Evolutionary conservation across 2,797 vertebrate species (phyloP).

Genomic region (Pseudomugil gertrudae): DNA sequence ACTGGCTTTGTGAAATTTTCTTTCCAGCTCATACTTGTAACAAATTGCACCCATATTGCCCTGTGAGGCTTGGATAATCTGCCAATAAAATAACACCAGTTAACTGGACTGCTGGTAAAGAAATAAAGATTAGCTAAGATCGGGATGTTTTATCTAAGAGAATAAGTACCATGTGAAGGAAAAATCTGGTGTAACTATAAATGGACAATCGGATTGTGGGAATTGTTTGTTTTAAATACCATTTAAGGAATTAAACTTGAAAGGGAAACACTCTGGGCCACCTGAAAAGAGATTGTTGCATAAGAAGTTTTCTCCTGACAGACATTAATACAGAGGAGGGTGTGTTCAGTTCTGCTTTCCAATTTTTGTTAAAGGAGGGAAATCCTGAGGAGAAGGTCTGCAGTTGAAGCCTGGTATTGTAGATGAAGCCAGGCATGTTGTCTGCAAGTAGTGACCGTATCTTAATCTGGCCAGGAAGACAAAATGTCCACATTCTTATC

Average conservation of each 20-base stretch:
- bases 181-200: conserved; percentile 23
- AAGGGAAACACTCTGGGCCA: conserved; percentile 17
- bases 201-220: conserved; percentile 6
- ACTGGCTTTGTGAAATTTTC: conserved; percentile 15
- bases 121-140: not conserved
- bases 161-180: conserved; percentile 11
- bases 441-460: conserved; percentile 17
- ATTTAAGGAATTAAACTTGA: conserved; percentile 27
- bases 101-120: conserved; percentile 1
- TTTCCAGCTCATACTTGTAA: not conserved
- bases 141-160: conserved; percentile 7
- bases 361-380: conserved; percentile 58
- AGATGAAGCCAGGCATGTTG: conserved; percentile 36
- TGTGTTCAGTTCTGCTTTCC: conserved; percentile 64
- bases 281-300: conserved; percentile 41
- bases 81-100: not conserved
- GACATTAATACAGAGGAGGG: conserved; percentile 36
- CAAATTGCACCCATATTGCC: not conserved
- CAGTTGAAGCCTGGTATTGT: conserved; percentile 16
- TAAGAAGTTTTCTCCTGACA: conserved; percentile 45
- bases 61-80: not conserved
- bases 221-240: conserved; percentile 1
- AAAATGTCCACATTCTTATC: conserved; percentile 44
- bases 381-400: conserved; percentile 64
- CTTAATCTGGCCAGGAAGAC: conserved; percentile 38